Base-by-base conservation (phyloP, 2,797 vertebrate genomes). In the Oophaga sylvatica region DNA sequence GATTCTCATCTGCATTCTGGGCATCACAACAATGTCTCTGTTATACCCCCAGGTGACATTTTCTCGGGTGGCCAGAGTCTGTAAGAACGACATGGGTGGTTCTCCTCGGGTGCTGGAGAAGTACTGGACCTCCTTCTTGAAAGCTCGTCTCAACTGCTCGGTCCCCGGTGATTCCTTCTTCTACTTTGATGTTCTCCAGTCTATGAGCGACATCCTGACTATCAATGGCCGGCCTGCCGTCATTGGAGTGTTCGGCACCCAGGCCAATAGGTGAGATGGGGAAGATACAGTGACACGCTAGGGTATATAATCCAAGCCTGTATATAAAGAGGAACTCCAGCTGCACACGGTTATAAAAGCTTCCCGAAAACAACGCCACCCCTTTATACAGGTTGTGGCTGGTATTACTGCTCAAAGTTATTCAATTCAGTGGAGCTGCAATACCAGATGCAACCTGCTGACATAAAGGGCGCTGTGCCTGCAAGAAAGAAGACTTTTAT, bases 91-190 rank as follows among this genome's bases (percentile, higher is more conserved):
- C 92, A 95, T 95, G 22, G 98, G 98, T 0, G 98, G 98, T 0
- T 99, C 98, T 0, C 97, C 97, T 0, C 91, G 98, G 77, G 98
- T 97, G 84, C 93, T 99, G 90, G 98, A 99, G 85, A 96, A 97
- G 1, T 97, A 98, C 90, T 99, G 98, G 98, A 99, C 97, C 0
- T 99, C 98, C 0, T 99, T 99, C 93, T 96, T 99, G 83, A 99
- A 99, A 92, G 96, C 97, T 5, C 95, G 98, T 57, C 96, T 99
- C 81, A 98, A 97, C 92, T 99, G 98, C 91, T 97, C 98, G 0
- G 94, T 99, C 2, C 98, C 97, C 0, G 98, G 98, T 0, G 98
- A 99, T 85, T 96, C 96, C 17, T 92, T 96, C 93, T 99, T 99
- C 94, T 97, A 98, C 93, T 99, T 99, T 0, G 98, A 99, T 0